phyloP scores from a whole-genome alignment of 2,797 vertebrate species.

The Odontamblyopus lacepedii region DNA sequence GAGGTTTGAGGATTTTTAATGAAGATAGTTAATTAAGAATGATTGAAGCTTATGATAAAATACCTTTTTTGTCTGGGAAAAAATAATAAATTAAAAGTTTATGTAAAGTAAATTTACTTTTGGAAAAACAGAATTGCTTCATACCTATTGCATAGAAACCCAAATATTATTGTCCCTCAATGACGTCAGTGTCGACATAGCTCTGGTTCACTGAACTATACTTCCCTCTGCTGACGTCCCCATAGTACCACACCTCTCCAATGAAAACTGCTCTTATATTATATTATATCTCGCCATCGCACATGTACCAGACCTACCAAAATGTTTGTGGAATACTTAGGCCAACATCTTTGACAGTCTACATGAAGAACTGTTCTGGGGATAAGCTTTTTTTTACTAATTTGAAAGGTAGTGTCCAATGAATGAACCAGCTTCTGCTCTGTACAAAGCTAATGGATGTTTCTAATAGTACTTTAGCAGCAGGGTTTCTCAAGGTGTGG shows the following conservation, averaged over 20 bases:
- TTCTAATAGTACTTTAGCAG: conserved; percentile 44
- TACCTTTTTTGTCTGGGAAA: too few relatives aligned
- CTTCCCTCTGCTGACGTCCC: background rate
- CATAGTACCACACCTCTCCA: background rate
- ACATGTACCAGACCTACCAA: conserved; percentile 11
- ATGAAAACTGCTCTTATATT: conserved; percentile 6
- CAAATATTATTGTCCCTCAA: background rate
- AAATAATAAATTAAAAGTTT: too few relatives aligned
- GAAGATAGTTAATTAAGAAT: too few relatives aligned
- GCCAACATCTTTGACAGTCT: conserved; percentile 39
- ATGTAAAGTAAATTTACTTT: too few relatives aligned
- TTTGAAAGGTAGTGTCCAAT: background rate
- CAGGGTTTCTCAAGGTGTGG: conserved; percentile 6
- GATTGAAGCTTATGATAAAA: too few relatives aligned
- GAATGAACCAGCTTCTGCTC: conserved; percentile 58
- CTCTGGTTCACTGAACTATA: background rate
- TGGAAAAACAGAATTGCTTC: background rate
- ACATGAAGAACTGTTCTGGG: conserved; percentile 46
- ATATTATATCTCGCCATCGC: background rate
- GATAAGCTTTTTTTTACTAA: conserved; percentile 36
- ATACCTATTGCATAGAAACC: background rate
- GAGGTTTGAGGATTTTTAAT: too few relatives aligned
- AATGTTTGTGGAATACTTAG: conserved; percentile 32
- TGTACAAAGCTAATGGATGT: conserved; percentile 58
- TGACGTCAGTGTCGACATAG: background rate